phyloP scores from a whole-genome alignment of 2,888 invertebrate species.

The Rhorus exstirpatorius region DNA sequence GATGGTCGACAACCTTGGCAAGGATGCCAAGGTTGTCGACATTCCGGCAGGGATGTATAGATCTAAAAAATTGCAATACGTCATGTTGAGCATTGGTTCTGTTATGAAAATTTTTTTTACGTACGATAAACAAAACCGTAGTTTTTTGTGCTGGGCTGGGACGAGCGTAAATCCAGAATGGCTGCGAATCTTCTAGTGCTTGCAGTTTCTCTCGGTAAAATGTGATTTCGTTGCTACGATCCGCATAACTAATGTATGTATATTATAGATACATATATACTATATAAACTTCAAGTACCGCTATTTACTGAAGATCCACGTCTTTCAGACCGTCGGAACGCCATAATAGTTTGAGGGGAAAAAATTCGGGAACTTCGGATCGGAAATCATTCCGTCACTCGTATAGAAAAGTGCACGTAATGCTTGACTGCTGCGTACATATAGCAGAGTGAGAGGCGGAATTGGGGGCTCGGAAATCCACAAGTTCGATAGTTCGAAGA shows the following conservation, averaged over 20 bases:
- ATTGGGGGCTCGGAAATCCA: neutral
- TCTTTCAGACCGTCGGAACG: constrained; percentile 3
- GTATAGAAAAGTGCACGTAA: neutral
- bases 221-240: neutral
- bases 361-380: constrained; percentile 37
- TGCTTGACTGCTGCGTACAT: neutral
- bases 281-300: no score
- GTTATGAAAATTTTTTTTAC: no score
- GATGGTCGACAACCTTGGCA: no score
- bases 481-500: constrained; percentile 35
- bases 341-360: neutral
- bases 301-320: neutral
- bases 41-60: no score
- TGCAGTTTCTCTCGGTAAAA: neutral
- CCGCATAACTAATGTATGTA: neutral
- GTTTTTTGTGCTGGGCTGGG: no score
- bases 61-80: no score
- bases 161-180: neutral
- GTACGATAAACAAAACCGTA: no score
- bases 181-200: neutral
- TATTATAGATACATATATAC: neutral
- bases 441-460: neutral
- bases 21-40: no score
- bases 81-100: no score
- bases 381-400: constrained; percentile 39